Evolutionary conservation across 1,140 invertebrate genomes (phyloP).

Genomic region (Eubasilissa regina): DNA sequence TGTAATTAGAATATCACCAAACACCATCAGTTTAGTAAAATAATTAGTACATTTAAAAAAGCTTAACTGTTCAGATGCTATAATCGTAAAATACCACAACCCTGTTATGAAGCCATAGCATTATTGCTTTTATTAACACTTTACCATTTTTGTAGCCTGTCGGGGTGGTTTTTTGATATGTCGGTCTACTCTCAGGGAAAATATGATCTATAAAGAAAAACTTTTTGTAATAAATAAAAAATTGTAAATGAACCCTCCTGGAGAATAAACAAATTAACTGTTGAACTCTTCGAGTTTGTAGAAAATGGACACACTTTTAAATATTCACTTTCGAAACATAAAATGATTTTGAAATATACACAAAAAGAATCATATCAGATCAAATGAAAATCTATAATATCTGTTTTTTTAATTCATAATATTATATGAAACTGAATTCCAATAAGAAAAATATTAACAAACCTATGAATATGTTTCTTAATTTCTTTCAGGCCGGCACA

Average conservation of each 20-base stretch:
- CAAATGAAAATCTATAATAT: too few species aligned
- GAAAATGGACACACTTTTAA: not conserved
- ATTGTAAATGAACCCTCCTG: not conserved
- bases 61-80: not conserved
- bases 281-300: not conserved
- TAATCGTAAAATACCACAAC: conserved; percentile 34
- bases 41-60: conserved; percentile 17
- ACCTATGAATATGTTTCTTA: too few species aligned
- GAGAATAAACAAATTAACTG: not conserved
- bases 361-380: too few species aligned
- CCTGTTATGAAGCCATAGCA: conserved; percentile 38
- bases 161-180: conserved; percentile 70
- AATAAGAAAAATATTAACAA: too few species aligned
- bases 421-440: too few species aligned
- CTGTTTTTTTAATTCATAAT: too few species aligned
- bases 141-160: conserved; percentile 76
- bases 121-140: conserved; percentile 50
- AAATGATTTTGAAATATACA: too few species aligned
- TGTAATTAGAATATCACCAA: not conserved
- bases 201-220: conserved; percentile 72
- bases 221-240: conserved; percentile 14
- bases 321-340: too few species aligned
- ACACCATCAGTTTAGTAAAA: conserved; percentile 15
- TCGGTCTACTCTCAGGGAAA: conserved; percentile 70
- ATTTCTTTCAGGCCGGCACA: too few species aligned